phyloP scores from a whole-genome alignment of 2,888 invertebrate genomes.

The Stenoptilia bipunctidactyla region DNA sequence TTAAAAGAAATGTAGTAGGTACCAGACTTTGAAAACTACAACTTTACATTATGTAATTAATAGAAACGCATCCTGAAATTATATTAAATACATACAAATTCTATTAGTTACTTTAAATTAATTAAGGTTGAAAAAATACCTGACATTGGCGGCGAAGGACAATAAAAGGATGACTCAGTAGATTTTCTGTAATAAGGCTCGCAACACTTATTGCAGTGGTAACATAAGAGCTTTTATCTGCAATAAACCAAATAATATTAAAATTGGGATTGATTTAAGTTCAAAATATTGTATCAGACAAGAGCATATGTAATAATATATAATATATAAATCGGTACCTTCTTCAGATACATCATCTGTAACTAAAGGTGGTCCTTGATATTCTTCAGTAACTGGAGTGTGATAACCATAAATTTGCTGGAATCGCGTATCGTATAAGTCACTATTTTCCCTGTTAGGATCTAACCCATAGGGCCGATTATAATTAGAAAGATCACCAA shows the following conservation, averaged over 20 bases:
- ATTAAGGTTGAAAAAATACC: too few species aligned
- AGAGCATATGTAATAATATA: too few species aligned
- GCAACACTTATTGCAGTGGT: conserved; percentile 85
- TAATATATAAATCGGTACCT: conserved; percentile 24
- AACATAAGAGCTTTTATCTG: conserved; percentile 75
- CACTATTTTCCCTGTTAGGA: conserved; percentile 54
- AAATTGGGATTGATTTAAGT: too few species aligned
- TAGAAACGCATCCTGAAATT: too few species aligned
- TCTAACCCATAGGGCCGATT: conserved; percentile 58
- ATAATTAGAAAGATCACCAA: conserved; percentile 53
- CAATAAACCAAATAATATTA: conserved; percentile 17
- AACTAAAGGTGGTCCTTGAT: conserved; percentile 61
- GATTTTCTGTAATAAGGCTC: conserved; percentile 89
- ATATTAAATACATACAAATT: too few species aligned
- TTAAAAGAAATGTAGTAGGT: too few species aligned
- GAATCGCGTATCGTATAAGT: conserved; percentile 60
- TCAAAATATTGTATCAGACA: too few species aligned
- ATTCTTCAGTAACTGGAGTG: conserved; percentile 58
- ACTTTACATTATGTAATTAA: too few species aligned
- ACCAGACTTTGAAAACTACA: too few species aligned
- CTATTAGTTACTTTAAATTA: too few species aligned
- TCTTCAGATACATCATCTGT: conserved; percentile 58
- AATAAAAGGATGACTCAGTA: conserved; percentile 94
- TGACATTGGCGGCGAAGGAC: conserved; percentile 95
- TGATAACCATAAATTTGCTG: conserved; percentile 65